These are phyloP conservation scores for Marmota monax DNA, from an alignment of 2,113 vertebrate genomes.

Conservation along the genomic window DNA sequence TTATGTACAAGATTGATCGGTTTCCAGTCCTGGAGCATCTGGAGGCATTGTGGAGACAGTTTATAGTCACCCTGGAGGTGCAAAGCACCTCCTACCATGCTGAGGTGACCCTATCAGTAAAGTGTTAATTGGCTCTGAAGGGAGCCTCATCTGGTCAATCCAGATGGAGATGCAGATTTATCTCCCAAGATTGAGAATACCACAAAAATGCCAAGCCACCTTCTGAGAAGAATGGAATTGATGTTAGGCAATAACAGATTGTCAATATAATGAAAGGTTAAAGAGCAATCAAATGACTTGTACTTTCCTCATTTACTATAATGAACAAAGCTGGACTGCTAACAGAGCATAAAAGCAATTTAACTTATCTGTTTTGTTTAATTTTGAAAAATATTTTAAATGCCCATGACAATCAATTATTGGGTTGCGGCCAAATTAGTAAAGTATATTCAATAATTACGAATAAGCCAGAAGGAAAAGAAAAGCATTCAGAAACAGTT, in stretches of 20 bases:
- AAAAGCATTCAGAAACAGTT: neutral
- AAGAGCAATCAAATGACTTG: conserved; percentile 74
- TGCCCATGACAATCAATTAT: neutral
- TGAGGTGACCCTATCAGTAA: conserved; percentile 78
- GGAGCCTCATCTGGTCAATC: conserved; percentile 82
- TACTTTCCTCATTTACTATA: conserved; percentile 41
- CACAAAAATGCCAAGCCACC: conserved; percentile 79
- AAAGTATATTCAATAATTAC: conserved; percentile 37
- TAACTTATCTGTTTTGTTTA: conserved; percentile 46
- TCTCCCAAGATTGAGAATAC: conserved; percentile 79
- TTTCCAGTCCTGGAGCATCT: conserved; percentile 74
- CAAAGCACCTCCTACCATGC: conserved; percentile 76
- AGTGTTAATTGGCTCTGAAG: conserved; percentile 84
- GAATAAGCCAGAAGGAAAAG: conserved; percentile 40
- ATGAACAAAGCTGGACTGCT: conserved; percentile 61
- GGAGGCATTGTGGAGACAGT: conserved; percentile 77
- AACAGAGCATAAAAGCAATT: conserved; percentile 56
- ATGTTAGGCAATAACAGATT: conserved; percentile 75
- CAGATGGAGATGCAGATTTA: conserved; percentile 81
- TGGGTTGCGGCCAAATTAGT: neutral
- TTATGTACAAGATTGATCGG: conserved; percentile 76
- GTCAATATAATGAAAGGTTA: conserved; percentile 78
- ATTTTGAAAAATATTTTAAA: conserved; percentile 62
- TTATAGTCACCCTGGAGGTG: conserved; percentile 82
- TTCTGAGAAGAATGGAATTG: conserved; percentile 76